These are phyloP conservation scores for Centroberyx gerrardi DNA, from an alignment of 2,797 vertebrate genomes.

Conservation along the genomic window DNA sequence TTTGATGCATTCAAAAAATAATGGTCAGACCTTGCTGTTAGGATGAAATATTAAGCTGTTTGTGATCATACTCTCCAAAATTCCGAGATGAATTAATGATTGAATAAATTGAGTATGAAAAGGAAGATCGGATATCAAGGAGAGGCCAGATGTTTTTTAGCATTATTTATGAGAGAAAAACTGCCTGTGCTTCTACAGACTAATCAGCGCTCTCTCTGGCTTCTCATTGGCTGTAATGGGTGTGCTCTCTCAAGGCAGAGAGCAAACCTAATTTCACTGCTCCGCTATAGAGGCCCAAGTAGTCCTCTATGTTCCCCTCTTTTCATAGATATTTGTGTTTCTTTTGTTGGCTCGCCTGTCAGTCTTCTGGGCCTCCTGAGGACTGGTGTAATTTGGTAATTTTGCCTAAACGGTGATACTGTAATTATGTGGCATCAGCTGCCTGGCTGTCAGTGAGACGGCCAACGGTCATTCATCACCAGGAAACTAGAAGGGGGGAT, in stretches of 20 bases:
- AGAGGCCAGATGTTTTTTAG: slow-evolving; percentile 68
- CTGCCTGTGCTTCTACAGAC: slow-evolving; percentile 55
- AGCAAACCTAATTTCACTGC: slow-evolving; percentile 61
- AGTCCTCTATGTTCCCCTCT: slow-evolving; percentile 49
- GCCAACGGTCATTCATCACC: slow-evolving; percentile 88
- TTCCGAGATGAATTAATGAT: slow-evolving; percentile 63
- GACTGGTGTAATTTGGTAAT: slow-evolving; percentile 88
- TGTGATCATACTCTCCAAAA: slow-evolving; percentile 44
- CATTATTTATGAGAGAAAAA: slow-evolving; percentile 72
- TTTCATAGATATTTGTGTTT: slow-evolving; percentile 78
- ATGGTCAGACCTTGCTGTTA: slow-evolving; percentile 47
- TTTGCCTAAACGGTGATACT: slow-evolving; percentile 88
- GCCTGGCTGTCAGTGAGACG: slow-evolving; percentile 85
- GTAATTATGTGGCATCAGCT: slow-evolving; percentile 92
- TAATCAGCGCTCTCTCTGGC: slow-evolving; percentile 70
- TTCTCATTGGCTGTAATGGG: slow-evolving; percentile 68
- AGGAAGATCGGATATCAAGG: slow-evolving; percentile 62
- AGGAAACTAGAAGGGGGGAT: slow-evolving; percentile 67
- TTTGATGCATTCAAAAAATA: slow-evolving; percentile 32
- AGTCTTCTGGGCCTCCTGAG: slow-evolving; percentile 82
- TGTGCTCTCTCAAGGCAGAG: slow-evolving; percentile 50
- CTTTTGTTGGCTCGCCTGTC: slow-evolving; percentile 84
- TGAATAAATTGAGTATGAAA: slow-evolving; percentile 58
- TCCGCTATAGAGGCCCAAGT: slow-evolving; percentile 50
- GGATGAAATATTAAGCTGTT: slow-evolving; percentile 50